A percentile compares a stretch with the other conserved stretches of the same genome.
These are phyloP conservation scores for Aurelia sp. DNA, from an alignment of 30 jellyfish, hydroid and myxozoan species.

Conservation along the genomic window DNA sequence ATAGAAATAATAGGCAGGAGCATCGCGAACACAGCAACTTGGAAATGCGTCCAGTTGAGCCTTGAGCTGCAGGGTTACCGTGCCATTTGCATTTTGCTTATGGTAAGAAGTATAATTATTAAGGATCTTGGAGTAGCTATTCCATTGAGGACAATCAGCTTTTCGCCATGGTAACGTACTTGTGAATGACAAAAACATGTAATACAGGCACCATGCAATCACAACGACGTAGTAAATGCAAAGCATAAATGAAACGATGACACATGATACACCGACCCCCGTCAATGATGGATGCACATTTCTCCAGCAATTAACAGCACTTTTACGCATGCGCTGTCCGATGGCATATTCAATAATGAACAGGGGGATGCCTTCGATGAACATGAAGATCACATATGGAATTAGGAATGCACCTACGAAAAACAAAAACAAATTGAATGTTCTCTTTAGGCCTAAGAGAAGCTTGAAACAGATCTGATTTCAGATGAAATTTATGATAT, in stretches of 20 bases:
- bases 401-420: conserved; percentile 87
- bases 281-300: conserved; percentile 85
- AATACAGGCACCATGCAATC: conserved; percentile 88
- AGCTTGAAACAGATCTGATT: too few species aligned
- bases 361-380: conserved; percentile 94
- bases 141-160: conserved; percentile 66
- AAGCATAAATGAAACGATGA: conserved; percentile 77
- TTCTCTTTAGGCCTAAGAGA: too few species aligned
- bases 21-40: conserved; percentile 85
- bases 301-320: conserved; percentile 86
- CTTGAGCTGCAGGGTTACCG: background rate
- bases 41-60: conserved; percentile 27
- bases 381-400: conserved; percentile 91
- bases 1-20: conserved; percentile 79
- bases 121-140: background rate
- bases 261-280: conserved; percentile 90
- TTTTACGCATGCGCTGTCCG: conserved; percentile 88
- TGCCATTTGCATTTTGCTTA: too few species aligned
- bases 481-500: too few species aligned
- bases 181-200: conserved; percentile 79
- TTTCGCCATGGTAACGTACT: conserved; percentile 74
- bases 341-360: conserved; percentile 90
- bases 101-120: background rate
- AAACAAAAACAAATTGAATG: background rate
- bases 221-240: conserved; percentile 90